Percentiles rank a stretch among this genome's conserved stretches.
Evolutionary conservation across 2,113 vertebrate species (phyloP).

Genomic region (Urocitellus parryii): DNA sequence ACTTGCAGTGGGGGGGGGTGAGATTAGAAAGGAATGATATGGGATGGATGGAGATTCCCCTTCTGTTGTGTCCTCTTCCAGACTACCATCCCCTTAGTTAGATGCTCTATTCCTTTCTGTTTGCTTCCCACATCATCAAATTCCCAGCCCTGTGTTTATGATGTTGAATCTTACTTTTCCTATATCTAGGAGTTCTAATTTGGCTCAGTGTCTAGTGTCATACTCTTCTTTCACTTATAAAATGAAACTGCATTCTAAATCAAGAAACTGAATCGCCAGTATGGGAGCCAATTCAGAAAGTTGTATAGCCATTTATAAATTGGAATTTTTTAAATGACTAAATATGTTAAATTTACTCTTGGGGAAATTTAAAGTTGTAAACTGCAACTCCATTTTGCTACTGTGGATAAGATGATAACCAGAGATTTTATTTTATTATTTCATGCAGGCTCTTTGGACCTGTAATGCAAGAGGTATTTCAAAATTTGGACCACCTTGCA

Average conservation of each 20-base stretch:
- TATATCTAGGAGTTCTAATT: neutral
- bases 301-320: neutral
- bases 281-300: neutral
- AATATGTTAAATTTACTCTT: conserved; percentile 59
- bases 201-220: neutral
- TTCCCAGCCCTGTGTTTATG: neutral
- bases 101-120: neutral
- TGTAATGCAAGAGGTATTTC: conserved; percentile 44
- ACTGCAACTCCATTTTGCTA: neutral
- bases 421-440: conserved; percentile 49
- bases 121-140: neutral
- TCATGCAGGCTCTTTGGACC: conserved; percentile 37
- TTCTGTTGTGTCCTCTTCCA: neutral
- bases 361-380: conserved; percentile 61
- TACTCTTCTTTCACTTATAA: neutral
- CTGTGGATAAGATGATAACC: conserved; percentile 37
- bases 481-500: conserved; percentile 16
- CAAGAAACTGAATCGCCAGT: neutral
- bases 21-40: neutral
- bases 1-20: neutral
- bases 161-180: neutral
- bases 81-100: neutral
- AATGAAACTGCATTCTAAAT: conserved; percentile 42
- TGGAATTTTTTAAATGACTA: neutral
- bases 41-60: neutral